Base-by-base conservation (phyloP, 2,113 vertebrate genomes). In the Urocolius indicus region DNA sequence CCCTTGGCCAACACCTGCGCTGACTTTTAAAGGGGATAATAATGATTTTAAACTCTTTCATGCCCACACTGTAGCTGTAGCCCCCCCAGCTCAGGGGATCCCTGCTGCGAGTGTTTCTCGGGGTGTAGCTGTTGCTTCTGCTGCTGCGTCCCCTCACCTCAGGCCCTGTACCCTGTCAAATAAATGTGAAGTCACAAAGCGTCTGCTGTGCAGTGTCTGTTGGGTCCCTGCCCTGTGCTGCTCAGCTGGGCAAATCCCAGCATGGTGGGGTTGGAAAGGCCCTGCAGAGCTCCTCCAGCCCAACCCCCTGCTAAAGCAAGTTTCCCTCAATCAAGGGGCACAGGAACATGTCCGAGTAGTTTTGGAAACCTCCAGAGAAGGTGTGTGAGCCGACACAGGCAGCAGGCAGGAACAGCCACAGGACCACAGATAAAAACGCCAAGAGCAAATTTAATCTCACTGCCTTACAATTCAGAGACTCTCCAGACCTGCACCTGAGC, bases 141-240 rank as follows among this genome's bases (percentile, higher is more conserved):
- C 23, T 0, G 11, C 23, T 1, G 6, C 2, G 1, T 38, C 75
- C 59, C 59, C 76, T 68, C 17, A 0, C 38, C 57, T 48, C 41
- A 4, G 8, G 55, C 38, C 43, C 84, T 32, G 24, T 15, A 24
- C 68, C 61, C 43, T n/a, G 20, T 32, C 13, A 15, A 95, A 96
- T 96, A 96, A 96, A 96, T 3, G 54, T 71, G 74, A 87, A 82
- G 41, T 75, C 43, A 43, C 8, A 2, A 55, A 89, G 78, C 52
- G 22, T 52, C 18, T 63, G 6, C 0, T 2, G 17, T 20, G 86
- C 36, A 61, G 69, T 0, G 1, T 26, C 16, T 2, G 8, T 1
- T 6, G 1, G 2, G 13, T 21, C 38, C 59, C 30, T 62, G 55
- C 22, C 48, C 43, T 4, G 11, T 0, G 0, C 1, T 58, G 58